A percentile compares a stretch with the other conserved stretches of the same genome.
phyloP scores from a whole-genome alignment of 2,113 vertebrate species.

The Spilogale gracilis region DNA sequence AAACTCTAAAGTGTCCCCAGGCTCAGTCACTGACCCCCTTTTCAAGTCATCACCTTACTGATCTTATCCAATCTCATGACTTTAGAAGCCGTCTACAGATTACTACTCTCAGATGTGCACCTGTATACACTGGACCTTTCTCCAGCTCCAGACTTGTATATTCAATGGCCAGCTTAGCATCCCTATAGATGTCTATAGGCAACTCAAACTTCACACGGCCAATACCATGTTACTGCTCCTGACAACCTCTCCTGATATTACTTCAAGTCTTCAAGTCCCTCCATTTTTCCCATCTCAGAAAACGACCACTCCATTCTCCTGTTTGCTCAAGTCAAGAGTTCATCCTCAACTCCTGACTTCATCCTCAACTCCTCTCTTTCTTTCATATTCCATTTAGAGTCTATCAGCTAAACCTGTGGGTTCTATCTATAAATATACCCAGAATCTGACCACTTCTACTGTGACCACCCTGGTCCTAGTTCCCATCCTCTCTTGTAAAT shows the following conservation, averaged over 20 bases:
- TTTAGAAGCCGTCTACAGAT: background rate
- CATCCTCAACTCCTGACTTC: background rate
- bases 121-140: background rate
- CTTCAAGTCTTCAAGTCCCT: background rate
- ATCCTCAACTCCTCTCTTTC: background rate
- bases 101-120: background rate
- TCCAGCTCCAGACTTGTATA: background rate
- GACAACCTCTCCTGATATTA: background rate
- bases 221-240: background rate
- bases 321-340: background rate
- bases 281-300: background rate
- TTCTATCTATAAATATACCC: background rate
- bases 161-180: background rate
- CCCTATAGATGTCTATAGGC: background rate
- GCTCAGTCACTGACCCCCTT: background rate
- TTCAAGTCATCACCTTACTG: background rate
- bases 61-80: background rate
- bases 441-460: background rate
- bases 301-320: background rate
- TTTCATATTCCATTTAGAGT: background rate
- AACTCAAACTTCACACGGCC: background rate
- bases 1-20: background rate
- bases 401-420: background rate
- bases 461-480: background rate
- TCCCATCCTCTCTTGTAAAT: background rate